Conservation (phyloP, 2,797 vertebrate species). For the Catamblyrhynchus diadema region DNA sequence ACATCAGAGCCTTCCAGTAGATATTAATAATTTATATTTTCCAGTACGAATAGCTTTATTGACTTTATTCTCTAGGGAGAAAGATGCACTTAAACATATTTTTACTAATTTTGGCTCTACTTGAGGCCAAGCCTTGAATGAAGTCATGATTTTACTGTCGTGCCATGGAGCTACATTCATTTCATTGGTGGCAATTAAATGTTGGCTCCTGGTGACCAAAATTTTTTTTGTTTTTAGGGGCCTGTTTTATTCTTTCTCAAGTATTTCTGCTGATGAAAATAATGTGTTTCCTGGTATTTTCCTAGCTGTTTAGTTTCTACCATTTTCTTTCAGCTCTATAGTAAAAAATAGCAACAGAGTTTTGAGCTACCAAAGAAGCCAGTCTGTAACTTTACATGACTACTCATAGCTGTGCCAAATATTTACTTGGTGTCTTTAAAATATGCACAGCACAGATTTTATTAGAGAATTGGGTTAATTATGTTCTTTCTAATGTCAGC, state of each 20-base stretch:
- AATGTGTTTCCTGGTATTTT: neutral
- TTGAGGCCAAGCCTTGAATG: neutral
- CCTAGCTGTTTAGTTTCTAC: neutral
- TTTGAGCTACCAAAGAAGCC: neutral
- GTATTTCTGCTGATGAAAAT: neutral
- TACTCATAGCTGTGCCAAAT: neutral
- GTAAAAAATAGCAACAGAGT: neutral
- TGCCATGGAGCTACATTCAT: neutral
- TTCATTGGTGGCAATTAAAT: neutral
- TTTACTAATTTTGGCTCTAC: constrained; percentile 48
- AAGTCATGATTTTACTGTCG: neutral
- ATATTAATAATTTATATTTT: constrained; percentile 50
- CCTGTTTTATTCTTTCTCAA: neutral
- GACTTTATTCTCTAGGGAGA: neutral
- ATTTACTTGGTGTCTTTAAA: neutral
- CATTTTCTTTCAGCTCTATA: neutral
- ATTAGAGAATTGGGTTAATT: constrained; percentile 10
- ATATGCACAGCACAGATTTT: neutral
- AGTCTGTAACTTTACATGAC: neutral
- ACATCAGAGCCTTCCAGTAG: constrained; percentile 17
- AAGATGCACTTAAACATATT: constrained; percentile 32
- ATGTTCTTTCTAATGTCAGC: constrained; percentile 4
- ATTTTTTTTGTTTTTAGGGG: neutral
- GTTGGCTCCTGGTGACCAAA: neutral
- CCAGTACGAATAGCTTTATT: constrained; percentile 39